phyloP scores from a whole-genome alignment of 2,888 invertebrate genomes.

The Selenia dentaria region DNA sequence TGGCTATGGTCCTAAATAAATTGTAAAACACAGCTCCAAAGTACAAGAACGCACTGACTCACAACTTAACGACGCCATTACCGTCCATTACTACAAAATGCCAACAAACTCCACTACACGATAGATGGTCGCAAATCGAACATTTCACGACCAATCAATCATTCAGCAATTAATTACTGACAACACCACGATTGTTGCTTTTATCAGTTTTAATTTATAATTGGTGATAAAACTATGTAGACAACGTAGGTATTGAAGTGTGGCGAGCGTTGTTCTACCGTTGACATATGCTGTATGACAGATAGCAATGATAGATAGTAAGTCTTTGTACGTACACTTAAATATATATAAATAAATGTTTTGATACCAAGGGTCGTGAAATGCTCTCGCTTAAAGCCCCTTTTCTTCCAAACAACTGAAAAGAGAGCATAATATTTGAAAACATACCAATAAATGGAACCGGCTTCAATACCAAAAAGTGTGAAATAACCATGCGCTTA shows the following conservation, averaged over 20 bases:
- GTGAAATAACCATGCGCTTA: too few species aligned
- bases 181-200: conserved; percentile 44
- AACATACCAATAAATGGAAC: too few species aligned
- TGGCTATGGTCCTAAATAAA: too few species aligned
- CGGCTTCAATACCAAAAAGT: too few species aligned
- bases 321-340: too few species aligned
- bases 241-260: conserved; percentile 37
- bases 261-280: conserved; percentile 14
- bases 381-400: too few species aligned
- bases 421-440: too few species aligned
- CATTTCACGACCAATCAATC: conserved; percentile 43
- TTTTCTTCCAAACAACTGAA: too few species aligned
- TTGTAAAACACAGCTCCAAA: too few species aligned
- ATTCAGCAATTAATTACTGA: conserved; percentile 50
- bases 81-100: conserved; percentile 24
- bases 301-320: too few species aligned
- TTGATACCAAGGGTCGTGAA: too few species aligned
- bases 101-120: conserved; percentile 23
- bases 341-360: too few species aligned
- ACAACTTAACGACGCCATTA: conserved; percentile 17
- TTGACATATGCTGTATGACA: conserved; percentile 15
- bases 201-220: conserved; percentile 38
- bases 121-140: conserved; percentile 26
- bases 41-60: neutral
- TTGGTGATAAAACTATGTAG: conserved; percentile 33